These are phyloP conservation scores for Drosophila micromelanica DNA, from an alignment of 1,140 invertebrate genomes.

Conservation along the genomic window DNA sequence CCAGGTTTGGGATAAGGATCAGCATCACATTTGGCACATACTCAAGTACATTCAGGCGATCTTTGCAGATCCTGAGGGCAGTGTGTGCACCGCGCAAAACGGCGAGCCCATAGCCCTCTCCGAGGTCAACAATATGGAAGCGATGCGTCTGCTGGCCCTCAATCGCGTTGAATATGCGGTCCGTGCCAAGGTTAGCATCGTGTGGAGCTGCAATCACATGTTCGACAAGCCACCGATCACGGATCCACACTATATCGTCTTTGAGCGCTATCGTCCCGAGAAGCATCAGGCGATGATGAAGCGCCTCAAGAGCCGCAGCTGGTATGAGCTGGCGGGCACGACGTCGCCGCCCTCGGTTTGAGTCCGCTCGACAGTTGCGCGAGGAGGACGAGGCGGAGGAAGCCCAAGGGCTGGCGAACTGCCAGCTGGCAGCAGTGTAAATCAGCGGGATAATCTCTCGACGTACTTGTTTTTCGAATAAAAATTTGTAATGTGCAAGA, in stretches of 20 bases:
- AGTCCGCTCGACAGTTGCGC: slow-evolving; percentile 24
- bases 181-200: slow-evolving; percentile 88
- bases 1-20: slow-evolving; percentile 91
- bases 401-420: not conserved
- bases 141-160: slow-evolving; percentile 89
- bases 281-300: slow-evolving; percentile 88
- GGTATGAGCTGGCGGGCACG: slow-evolving; percentile 11
- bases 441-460: not conserved
- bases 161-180: slow-evolving; percentile 88
- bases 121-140: slow-evolving; percentile 90
- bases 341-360: slow-evolving; percentile 19
- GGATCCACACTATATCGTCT: slow-evolving; percentile 94
- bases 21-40: slow-evolving; percentile 95
- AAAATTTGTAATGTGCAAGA: not conserved
- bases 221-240: slow-evolving; percentile 91
- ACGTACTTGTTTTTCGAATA: not conserved
- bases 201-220: slow-evolving; percentile 88
- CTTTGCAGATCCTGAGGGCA: slow-evolving; percentile 85
- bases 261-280: slow-evolving; percentile 90
- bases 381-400: slow-evolving; percentile 22
- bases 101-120: slow-evolving; percentile 85
- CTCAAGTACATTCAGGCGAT: slow-evolving; percentile 92
- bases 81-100: slow-evolving; percentile 11
- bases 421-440: slow-evolving; percentile 1
- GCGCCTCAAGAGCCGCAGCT: slow-evolving; percentile 46